These are phyloP conservation scores for Meganola albula DNA, from an alignment of 2,888 invertebrate species.

Conservation along the genomic window DNA sequence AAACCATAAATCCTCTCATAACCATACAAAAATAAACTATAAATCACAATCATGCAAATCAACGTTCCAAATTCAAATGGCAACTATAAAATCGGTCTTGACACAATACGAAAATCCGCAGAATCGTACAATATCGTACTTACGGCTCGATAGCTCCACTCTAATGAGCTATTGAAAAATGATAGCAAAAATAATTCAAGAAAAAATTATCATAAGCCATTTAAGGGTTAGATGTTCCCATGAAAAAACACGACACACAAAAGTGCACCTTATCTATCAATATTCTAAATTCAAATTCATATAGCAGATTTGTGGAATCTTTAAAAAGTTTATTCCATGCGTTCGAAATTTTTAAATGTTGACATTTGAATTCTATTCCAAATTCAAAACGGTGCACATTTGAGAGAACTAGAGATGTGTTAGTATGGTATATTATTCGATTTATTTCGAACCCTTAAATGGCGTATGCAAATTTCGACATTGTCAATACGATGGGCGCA, in stretches of 20 bases:
- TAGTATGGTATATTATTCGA: constrained; percentile 47
- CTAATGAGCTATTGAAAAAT: constrained; percentile 78
- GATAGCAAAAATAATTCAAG: constrained; percentile 72
- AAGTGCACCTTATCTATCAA: constrained; percentile 17
- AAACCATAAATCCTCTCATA: constrained; percentile 54
- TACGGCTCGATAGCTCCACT: constrained; percentile 58
- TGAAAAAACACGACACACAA: constrained; percentile 16
- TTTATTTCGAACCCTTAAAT: constrained; percentile 63
- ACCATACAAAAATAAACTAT: constrained; percentile 50
- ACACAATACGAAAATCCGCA: constrained; percentile 57
- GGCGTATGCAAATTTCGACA: constrained; percentile 65
- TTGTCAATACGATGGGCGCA: constrained; percentile 40
- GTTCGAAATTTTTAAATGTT: constrained; percentile 31
- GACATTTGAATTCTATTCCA: constrained; percentile 15
- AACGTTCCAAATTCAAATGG: constrained; percentile 66
- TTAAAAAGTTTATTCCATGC: constrained; percentile 47
- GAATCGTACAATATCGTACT: constrained; percentile 51
- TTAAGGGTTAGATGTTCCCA: constrained; percentile 59
- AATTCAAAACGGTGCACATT: constrained; percentile 24
- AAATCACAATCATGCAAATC: constrained; percentile 77
- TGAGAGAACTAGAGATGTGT: constrained; percentile 23
- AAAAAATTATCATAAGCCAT: constrained; percentile 67
- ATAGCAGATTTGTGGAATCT: constrained; percentile 12
- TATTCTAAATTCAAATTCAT: neutral
- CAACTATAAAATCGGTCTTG: constrained; percentile 69